Percentiles rank a stretch among this genome's conserved stretches.
These are phyloP conservation scores for Sciurus niger DNA, from an alignment of 2,113 vertebrate genomes.

Conservation along the genomic window DNA sequence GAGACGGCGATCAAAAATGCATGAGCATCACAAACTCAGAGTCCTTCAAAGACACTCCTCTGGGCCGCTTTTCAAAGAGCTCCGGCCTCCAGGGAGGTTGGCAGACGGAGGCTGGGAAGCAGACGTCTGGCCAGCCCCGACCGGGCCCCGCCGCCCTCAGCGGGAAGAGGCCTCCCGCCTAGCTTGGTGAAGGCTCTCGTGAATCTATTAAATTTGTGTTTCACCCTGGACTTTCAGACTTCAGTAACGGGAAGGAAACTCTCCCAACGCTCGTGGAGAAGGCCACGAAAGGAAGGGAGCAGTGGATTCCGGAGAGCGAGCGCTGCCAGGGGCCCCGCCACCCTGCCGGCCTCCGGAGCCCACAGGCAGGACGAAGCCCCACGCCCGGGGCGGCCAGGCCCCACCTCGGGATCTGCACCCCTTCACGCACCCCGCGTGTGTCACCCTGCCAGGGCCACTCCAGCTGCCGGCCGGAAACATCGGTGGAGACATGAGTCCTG, in stretches of 20 bases:
- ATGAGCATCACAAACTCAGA: neutral
- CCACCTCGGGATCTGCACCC: neutral
- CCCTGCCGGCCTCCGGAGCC: neutral
- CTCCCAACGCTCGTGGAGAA: neutral
- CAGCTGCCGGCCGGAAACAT: rapidly evolving
- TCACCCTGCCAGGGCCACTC: neutral
- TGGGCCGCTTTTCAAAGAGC: neutral
- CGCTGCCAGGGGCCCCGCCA: rapidly evolving
- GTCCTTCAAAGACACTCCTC: neutral
- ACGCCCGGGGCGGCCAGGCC: rapidly evolving
- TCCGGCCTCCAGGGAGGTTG: neutral
- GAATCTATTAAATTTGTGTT: neutral
- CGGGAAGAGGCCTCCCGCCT: neutral
- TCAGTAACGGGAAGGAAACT: neutral
- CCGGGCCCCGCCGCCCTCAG: rapidly evolving
- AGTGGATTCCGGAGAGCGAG: neutral
- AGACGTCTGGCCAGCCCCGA: rapidly evolving
- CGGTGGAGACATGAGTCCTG: neutral
- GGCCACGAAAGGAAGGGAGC: neutral
- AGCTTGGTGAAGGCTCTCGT: neutral
- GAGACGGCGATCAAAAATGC: neutral
- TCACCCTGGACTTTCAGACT: neutral
- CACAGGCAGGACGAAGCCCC: neutral
- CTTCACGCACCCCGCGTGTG: rapidly evolving
- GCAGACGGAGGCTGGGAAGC: neutral